These are phyloP conservation scores for Microcebus jonahi DNA, from an alignment of 2,113 vertebrate species.

Conservation along the genomic window DNA sequence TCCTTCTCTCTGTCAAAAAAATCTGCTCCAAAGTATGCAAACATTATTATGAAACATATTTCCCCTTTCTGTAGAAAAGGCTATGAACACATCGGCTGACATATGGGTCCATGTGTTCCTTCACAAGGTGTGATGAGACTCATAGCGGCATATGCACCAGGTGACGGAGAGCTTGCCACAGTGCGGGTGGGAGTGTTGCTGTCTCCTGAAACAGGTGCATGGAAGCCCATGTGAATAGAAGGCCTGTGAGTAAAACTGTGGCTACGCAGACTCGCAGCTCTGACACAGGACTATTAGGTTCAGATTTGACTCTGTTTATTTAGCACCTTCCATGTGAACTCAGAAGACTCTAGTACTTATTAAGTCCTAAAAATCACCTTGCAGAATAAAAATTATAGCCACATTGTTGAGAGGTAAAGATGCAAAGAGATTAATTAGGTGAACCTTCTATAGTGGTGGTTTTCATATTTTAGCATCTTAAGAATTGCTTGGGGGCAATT, in stretches of 20 bases:
- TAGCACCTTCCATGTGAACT: not conserved
- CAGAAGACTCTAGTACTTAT: not conserved
- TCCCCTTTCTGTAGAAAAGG: slow-evolving; percentile 84
- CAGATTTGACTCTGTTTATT: slow-evolving; percentile 50
- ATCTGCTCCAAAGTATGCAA: slow-evolving; percentile 83
- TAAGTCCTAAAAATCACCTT: slow-evolving; percentile 18
- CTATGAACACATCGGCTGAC: slow-evolving; percentile 86
- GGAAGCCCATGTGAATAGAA: slow-evolving; percentile 83
- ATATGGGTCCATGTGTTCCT: slow-evolving; percentile 89
- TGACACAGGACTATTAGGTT: slow-evolving; percentile 27
- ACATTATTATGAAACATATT: slow-evolving; percentile 88
- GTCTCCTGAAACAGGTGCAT: slow-evolving; percentile 85
- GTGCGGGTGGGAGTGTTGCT: slow-evolving; percentile 77
- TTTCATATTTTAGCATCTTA: not conserved
- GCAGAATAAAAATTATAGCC: not conserved
- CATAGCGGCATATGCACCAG: slow-evolving; percentile 84
- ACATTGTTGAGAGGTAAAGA: not conserved
- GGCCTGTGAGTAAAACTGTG: slow-evolving; percentile 72
- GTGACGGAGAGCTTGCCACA: slow-evolving; percentile 84
- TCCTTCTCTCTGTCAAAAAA: slow-evolving; percentile 57
- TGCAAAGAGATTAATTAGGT: not conserved
- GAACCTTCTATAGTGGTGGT: not conserved
- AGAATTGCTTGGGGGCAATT: not conserved
- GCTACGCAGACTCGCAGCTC: slow-evolving; percentile 70
- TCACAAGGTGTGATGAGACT: slow-evolving; percentile 88